A percentile compares a stretch with the other conserved stretches of the same genome.
These are phyloP conservation scores for Drosophila simulans DNA, from an alignment of 1,140 invertebrate genomes.

Conservation along the genomic window DNA sequence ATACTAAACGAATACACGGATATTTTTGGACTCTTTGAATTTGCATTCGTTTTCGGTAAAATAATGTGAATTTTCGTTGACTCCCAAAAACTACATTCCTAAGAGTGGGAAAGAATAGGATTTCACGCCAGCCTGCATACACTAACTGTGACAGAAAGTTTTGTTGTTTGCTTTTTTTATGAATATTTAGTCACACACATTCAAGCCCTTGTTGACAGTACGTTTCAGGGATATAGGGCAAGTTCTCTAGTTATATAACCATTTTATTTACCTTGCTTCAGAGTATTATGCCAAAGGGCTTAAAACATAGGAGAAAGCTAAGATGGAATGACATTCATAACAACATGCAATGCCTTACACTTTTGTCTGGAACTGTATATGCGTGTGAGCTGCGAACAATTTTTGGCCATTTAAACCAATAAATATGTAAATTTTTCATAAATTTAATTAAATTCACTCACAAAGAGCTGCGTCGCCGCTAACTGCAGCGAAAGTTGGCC, in stretches of 20 bases:
- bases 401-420: constrained; percentile 80
- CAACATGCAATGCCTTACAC: not conserved
- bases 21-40: constrained; percentile 11
- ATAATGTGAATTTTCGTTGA: constrained; percentile 48
- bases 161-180: constrained; percentile 15
- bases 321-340: not conserved
- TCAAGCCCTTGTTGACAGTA: constrained; percentile 1
- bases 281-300: too few species aligned
- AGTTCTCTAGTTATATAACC: not conserved
- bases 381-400: constrained; percentile 21
- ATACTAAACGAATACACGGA: constrained; percentile 22
- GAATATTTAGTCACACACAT: constrained; percentile 36
- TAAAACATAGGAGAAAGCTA: not conserved
- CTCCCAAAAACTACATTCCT: constrained; percentile 29
- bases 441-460: constrained; percentile 82
- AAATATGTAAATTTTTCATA: constrained; percentile 83
- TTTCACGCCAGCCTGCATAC: constrained; percentile 22
- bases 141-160: constrained; percentile 5
- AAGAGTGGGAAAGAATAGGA: constrained; percentile 11
- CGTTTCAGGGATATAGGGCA: not conserved
- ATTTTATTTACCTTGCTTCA: too few species aligned
- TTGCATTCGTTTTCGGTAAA: constrained; percentile 30
- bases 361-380: constrained; percentile 1
- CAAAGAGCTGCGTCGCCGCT: constrained; percentile 50
- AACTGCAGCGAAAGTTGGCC: constrained; percentile 62